Conservation (phyloP, 1,140 invertebrate species). For the Drosophila kurseongensis region DNA sequence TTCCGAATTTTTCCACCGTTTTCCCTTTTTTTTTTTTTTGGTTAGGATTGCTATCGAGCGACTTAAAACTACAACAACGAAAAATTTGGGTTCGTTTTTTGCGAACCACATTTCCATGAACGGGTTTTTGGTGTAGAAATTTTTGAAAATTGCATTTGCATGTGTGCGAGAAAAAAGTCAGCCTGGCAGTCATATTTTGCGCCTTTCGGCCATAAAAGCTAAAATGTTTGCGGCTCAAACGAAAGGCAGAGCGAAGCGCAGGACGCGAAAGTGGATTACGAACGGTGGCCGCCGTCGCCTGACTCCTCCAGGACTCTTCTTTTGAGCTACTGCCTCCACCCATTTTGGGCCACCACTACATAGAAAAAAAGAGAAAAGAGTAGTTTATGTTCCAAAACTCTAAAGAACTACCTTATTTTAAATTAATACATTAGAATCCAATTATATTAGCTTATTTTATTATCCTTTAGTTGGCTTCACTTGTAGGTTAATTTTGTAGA, state of each 20-base stretch:
- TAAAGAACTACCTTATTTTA: too few relatives aligned
- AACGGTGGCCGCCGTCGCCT: conserved; percentile 15
- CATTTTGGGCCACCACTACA: neutral
- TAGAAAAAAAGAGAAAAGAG: neutral
- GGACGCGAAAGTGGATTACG: conserved; percentile 52
- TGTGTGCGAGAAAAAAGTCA: conserved; percentile 9
- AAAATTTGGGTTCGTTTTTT: conserved; percentile 34
- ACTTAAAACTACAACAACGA: conserved; percentile 38
- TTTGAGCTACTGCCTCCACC: neutral
- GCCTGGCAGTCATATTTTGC: conserved; percentile 22
- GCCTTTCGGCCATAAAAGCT: conserved; percentile 48
- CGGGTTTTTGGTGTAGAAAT: conserved; percentile 38
- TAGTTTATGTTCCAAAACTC: neutral
- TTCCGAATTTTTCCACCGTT: neutral
- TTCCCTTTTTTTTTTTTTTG: conserved; percentile 6
- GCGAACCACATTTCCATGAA: conserved; percentile 29
- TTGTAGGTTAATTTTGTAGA: too few relatives aligned
- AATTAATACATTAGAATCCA: too few relatives aligned
- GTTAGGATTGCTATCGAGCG: conserved; percentile 11
- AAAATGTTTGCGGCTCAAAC: conserved; percentile 59
- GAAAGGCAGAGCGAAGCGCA: conserved; percentile 31
- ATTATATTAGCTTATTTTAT: too few relatives aligned
- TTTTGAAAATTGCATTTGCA: conserved; percentile 50
- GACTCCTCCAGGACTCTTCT: neutral
- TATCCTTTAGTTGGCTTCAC: too few relatives aligned